Base-by-base conservation (phyloP, 2,113 vertebrate species). In the Phodopus roborovskii region DNA sequence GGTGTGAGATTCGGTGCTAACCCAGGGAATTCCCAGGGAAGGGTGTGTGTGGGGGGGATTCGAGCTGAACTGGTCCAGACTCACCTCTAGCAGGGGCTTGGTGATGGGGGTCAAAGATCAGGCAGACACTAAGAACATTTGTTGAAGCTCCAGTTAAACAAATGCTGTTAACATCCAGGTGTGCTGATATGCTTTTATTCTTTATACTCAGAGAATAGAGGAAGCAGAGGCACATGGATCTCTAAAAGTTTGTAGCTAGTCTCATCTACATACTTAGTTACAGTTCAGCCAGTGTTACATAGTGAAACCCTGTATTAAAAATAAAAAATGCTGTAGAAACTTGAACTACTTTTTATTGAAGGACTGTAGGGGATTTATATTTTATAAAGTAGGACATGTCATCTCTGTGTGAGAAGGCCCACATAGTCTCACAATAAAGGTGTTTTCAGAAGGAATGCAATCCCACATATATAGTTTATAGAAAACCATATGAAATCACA, bases 301-400 rank as follows among this genome's bases (percentile, higher is more conserved):
- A 42, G n/a, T 83, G 79, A 83, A 22, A 60, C 12, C 56, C 13
- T 60, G 22, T 83, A 24, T 60, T 7, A 39, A 39, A 60, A 75
- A 75, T 24, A 9, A 75, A 45, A 83, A 62, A 17, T 60, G 16
- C 60, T 75, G 0, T 50, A 66, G 58, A 88, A 94, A 88, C 60
- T 22, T 81, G 56, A 94, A 3, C 48, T 92, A 60, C 42, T 81
- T 97, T 95, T 88, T 85, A 83, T 56, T 71, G 83, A 87, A 96
- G 12, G 33, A 70, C 88, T 81, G 39, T 30, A 82, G 17, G n/a
- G 68, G 88, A 86, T 97, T 95, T 92, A 60, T 66, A 91, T 82
- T 93, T 83, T 77, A 50, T 58, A 60, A 94, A 73, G 13, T 75
- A 53, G n/a, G 11, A 36, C 64, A 71, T 92, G 10, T 33, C 42